Base-by-base conservation (phyloP, 2,797 vertebrate genomes). In the Molossus alvarezi region DNA sequence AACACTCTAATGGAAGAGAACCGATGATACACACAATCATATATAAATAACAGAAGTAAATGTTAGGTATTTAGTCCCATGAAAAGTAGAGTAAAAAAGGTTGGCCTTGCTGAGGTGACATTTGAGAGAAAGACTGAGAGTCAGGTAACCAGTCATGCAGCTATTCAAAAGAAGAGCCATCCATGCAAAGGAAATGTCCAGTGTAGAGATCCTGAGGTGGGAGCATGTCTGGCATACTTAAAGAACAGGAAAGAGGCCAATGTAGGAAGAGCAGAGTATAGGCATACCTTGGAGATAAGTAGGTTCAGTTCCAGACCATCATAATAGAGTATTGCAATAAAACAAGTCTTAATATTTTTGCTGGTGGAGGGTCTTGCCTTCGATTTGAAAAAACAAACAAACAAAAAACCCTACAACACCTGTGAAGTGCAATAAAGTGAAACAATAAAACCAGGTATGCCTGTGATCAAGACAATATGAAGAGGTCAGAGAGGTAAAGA, bases 141-240 rank as follows among this genome's bases (percentile, higher is more conserved):
- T n/a, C 29, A 76, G 23, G 9, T 57, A 6, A 2, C 81, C 65
- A 79, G 51, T 21, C 29, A 13, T 1, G 2, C 51, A 17, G 25
- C 27, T 41, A n/a, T 55, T 64, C 3, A 69, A 27, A 75, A 60
- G 55, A 65, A 69, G n/a, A 91, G 14, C 75, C 33, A 69, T 25
- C 29, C 57, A 73, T n/a, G 18, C 14, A 23, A 29, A 91, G 79
- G 65, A 51, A 62, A 67, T 2, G 13, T 27, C 17, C 58, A 58
- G 4, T 6, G 0, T 18, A 67, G 41, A 64, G 41, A 45, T 23
- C 2, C 21, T 13, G 27, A 45, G 27, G 27, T 45, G 8, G 60
- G 88, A 67, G 29, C 17, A 20, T 0, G 0, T 21, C 67, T 69
- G 75, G 53, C 37, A 4, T 10, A 0, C 18, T 0, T 6, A 23